A percentile compares a stretch with the other conserved stretches of the same genome.
Conservation (phyloP, 2,113 vertebrate species). For the Phocoena sinus region DNA sequence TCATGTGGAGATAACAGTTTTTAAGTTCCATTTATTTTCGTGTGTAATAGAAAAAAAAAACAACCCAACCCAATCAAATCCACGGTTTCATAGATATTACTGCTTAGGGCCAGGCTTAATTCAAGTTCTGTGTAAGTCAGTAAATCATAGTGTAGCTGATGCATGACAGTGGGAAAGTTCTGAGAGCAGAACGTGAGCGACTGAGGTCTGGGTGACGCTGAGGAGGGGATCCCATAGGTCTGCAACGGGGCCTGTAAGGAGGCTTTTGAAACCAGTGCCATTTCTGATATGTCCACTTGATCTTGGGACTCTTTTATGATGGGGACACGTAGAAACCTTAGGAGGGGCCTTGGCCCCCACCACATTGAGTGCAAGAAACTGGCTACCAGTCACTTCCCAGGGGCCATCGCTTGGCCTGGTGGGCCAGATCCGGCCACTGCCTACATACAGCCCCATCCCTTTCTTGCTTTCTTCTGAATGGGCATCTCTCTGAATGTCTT, state of each 20-base stretch:
- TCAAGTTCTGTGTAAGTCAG: background rate
- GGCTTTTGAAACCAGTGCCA: background rate
- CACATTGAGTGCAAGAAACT: background rate
- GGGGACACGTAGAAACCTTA: background rate
- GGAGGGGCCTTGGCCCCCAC: background rate
- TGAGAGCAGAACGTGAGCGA: background rate
- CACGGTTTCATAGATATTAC: background rate
- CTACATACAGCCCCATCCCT: no score
- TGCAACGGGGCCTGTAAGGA: background rate
- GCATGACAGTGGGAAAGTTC: rapidly evolving
- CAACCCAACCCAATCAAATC: background rate
- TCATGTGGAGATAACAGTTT: background rate
- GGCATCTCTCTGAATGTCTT: background rate
- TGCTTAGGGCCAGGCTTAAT: background rate
- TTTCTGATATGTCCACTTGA: background rate
- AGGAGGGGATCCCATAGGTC: background rate
- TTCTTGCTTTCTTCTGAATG: background rate
- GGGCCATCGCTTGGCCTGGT: background rate
- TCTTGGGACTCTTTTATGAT: background rate
- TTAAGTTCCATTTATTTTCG: background rate
- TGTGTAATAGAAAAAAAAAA: background rate
- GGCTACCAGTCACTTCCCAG: rapidly evolving
- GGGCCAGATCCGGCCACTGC: background rate
- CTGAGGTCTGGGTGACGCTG: background rate
- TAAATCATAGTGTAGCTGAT: background rate